Evolutionary conservation across 2,888 invertebrate species (phyloP), one percentile per base, ranked within the genome.

Genomic region (Lacanobia oleracea): DNA sequence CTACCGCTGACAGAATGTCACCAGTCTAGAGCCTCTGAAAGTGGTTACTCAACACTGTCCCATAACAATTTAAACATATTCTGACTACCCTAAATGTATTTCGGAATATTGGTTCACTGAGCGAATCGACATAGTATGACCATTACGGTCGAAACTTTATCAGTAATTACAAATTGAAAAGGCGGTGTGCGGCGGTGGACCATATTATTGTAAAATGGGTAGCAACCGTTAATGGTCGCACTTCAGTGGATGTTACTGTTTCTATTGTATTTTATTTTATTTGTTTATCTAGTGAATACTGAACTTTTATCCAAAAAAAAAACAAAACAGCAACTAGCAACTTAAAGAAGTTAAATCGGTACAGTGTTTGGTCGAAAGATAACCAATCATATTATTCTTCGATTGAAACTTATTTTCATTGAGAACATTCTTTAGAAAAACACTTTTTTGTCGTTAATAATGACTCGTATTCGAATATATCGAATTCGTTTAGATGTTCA

Each of bases 131-230:
- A 64, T 54, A 59, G 54, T 57, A 60, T n/a, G 21, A n/a, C 59
- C 50, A 73, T 65, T 65, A 61, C 27, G 12, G 40, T 21, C n/a
- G 79, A 40, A 43, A 33, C 48, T 54, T 61, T 57, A 79, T 60
- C 65, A 79, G 61, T 74, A 53, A 76, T 76, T 76, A 64, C 65
- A 79, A 74, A 76, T 76, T 79, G 65, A 76, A 79, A 74, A 65
- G 65, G 65, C n/a, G 33, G 51, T 48, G 14, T 73, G 74, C 37
- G 79, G 74, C 50, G 6, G 27, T 51, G n/a, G 21, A 54, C 53
- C 27, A 45, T 74, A 65, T 74, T 74, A 65, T 74, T 74, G 74
- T 43, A 45, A 63, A 73, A 78, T 57, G 27, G 54, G 37, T 23
- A 74, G 23, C 43, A 9, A 72, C 72, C 78, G 45, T 61, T 21